Percentiles rank a stretch among this genome's conserved stretches.
Conservation (phyloP, 2,797 vertebrate genomes). For the Gorsachius magnificus region DNA sequence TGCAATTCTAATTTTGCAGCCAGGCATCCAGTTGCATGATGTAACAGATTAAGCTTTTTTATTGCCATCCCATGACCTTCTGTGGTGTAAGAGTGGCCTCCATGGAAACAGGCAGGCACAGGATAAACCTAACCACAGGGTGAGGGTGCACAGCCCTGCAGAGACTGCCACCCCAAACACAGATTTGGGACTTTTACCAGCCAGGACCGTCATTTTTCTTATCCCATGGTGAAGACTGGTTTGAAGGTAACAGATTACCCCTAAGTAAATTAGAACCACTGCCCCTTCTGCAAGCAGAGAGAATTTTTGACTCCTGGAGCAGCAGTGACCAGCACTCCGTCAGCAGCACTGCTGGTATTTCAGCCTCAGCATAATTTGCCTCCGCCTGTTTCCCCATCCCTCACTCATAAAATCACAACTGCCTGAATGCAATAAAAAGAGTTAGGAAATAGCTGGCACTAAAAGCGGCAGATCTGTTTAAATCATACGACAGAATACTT, state of each 20-base stretch:
- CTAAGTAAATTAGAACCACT: background rate
- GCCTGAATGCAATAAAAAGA: background rate
- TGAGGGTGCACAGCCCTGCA: background rate
- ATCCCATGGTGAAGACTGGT: background rate
- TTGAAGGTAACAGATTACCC: background rate
- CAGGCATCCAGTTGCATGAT: background rate
- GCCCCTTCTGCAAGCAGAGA: background rate
- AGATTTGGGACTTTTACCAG: background rate
- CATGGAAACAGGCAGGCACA: background rate
- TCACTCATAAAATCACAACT: background rate
- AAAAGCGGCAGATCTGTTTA: background rate
- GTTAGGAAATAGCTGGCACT: background rate
- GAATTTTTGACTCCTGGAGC: background rate
- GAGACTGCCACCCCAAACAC: background rate
- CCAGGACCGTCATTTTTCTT: background rate
- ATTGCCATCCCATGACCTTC: background rate
- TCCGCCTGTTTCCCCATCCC: background rate
- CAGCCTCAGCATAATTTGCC: background rate
- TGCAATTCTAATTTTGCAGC: background rate
- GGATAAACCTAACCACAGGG: background rate
- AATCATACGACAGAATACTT: background rate
- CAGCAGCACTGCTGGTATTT: background rate
- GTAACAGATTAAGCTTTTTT: background rate
- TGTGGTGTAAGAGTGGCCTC: background rate
- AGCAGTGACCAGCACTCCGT: rapidly evolving